Conservation (phyloP, 2,797 vertebrate species). For the Esox masquinongy region DNA sequence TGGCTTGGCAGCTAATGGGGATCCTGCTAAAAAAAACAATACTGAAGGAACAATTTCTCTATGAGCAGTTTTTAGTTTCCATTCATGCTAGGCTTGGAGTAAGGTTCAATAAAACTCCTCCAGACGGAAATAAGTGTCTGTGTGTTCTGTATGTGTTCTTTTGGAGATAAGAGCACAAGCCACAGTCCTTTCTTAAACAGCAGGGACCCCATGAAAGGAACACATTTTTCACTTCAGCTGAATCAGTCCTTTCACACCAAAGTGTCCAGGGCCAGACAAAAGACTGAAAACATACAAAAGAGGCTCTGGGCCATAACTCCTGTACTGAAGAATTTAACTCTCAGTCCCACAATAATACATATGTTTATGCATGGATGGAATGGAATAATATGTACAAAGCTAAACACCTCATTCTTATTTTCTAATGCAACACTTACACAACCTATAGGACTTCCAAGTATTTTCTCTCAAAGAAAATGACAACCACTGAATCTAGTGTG, state of each 20-base stretch:
- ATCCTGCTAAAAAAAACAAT: no score
- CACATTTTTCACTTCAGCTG: constrained; percentile 59
- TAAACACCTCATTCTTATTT: neutral
- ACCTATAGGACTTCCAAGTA: neutral
- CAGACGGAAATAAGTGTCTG: neutral
- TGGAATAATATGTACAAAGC: neutral
- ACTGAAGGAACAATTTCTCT: neutral
- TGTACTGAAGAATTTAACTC: constrained; percentile 31
- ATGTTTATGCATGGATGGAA: neutral
- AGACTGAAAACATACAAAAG: constrained; percentile 53
- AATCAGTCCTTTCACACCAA: constrained; percentile 60
- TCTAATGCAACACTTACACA: neutral
- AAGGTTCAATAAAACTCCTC: constrained; percentile 1
- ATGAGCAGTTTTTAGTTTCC: neutral
- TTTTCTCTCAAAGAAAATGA: neutral
- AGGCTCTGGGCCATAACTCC: constrained; percentile 56
- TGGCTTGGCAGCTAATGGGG: no score
- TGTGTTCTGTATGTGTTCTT: constrained; percentile 39
- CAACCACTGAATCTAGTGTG: neutral
- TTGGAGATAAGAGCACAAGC: constrained; percentile 58
- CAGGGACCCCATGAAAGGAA: constrained; percentile 59
- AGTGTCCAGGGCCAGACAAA: constrained; percentile 57
- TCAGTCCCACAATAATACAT: constrained; percentile 12
- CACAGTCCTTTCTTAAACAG: constrained; percentile 27
- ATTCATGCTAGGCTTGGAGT: neutral